Percentiles rank a stretch among this genome's conserved stretches.
Conservation (phyloP, 2,113 vertebrate species). For the Periophthalmus modestus region DNA sequence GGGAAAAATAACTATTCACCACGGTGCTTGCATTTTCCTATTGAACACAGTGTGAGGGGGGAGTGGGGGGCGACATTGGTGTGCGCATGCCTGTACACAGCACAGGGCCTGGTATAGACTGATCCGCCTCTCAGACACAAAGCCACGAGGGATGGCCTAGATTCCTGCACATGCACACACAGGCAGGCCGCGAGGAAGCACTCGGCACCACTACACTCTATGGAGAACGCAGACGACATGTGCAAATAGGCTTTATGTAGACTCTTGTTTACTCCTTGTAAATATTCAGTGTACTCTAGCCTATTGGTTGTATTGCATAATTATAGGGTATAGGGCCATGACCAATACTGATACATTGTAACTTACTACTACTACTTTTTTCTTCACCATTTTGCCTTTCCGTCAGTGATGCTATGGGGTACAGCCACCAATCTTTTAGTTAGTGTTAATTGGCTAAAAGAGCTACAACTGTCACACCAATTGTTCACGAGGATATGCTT, state of each 20-base stretch:
- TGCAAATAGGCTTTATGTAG: not conserved
- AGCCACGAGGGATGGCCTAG: constrained; percentile 74
- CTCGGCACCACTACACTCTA: constrained; percentile 7
- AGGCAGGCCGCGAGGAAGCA: constrained; percentile 46
- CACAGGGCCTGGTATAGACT: constrained; percentile 59
- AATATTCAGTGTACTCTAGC: not conserved
- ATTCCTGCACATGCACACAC: constrained; percentile 71
- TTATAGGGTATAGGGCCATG: not conserved
- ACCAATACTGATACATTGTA: too few relatives aligned
- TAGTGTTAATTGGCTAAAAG: not conserved
- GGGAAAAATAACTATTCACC: constrained; percentile 41
- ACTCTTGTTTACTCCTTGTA: not conserved
- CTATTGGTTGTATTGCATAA: not conserved
- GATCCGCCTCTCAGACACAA: constrained; percentile 71
- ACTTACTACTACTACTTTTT: too few relatives aligned
- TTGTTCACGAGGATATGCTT: not conserved
- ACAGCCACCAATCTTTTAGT: not conserved
- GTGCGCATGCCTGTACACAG: constrained; percentile 50
- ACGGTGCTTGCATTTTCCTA: not conserved
- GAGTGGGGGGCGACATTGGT: constrained; percentile 7
- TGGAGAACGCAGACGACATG: not conserved
- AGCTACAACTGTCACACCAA: not conserved
- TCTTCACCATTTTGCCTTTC: too few relatives aligned
- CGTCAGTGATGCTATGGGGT: too few relatives aligned
- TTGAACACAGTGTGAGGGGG: constrained; percentile 9